A percentile compares a stretch with the other conserved stretches of the same genome.
Evolutionary conservation across 23 tunicate species (phyloP).

Genomic region (Trididemnum nubilum): DNA sequence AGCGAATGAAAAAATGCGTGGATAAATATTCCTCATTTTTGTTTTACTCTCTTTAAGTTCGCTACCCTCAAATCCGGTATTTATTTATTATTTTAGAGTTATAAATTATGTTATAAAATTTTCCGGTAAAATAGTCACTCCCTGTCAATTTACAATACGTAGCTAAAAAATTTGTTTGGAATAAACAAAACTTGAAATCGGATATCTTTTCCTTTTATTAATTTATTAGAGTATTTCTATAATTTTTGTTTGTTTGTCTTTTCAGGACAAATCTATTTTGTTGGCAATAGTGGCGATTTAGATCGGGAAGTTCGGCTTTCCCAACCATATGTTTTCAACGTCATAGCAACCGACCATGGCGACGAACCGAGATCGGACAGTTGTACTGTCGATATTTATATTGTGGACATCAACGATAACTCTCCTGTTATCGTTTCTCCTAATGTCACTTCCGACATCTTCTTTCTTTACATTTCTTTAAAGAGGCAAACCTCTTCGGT

Average conservation of each 20-base stretch:
- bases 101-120: no score
- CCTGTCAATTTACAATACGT: no score
- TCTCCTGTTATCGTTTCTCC: constrained; percentile 55
- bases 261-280: constrained; percentile 67
- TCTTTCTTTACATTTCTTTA: constrained; percentile 25
- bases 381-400: constrained; percentile 59
- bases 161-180: no score
- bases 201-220: no score
- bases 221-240: no score
- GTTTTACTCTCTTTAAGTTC: no score
- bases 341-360: constrained; percentile 70
- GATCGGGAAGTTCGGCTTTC: constrained; percentile 65
- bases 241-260: background rate
- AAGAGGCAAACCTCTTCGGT: constrained; percentile 2
- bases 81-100: no score
- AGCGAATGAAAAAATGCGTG: no score
- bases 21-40: no score
- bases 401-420: constrained; percentile 80
- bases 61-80: no score
- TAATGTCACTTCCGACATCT: constrained; percentile 59
- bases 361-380: constrained; percentile 8
- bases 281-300: constrained; percentile 41
- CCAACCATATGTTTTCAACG: constrained; percentile 45
- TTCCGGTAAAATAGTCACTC: no score
- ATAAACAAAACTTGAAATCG: no score